Conservation (phyloP, 2,113 vertebrate species). For the Orycteropus afer region DNA sequence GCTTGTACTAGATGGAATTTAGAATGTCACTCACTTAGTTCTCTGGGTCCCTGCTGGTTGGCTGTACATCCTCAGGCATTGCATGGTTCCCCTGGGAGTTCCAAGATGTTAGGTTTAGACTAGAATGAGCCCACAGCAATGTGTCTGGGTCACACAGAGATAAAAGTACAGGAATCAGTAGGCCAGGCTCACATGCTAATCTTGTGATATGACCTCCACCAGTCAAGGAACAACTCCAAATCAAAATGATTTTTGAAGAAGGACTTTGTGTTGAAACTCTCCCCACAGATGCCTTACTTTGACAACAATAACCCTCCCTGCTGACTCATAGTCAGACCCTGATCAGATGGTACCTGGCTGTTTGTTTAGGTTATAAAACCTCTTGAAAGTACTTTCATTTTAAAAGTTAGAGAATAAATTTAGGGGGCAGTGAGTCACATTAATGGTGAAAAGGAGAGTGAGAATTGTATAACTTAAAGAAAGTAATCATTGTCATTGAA, state of each 20-base stretch:
- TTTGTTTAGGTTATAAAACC: background rate
- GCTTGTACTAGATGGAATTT: background rate
- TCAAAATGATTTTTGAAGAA: background rate
- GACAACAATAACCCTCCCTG: background rate
- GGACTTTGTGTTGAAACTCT: background rate
- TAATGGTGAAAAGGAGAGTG: background rate
- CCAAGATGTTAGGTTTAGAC: background rate
- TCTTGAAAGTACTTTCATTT: background rate
- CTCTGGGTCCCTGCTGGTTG: background rate
- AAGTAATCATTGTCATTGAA: background rate
- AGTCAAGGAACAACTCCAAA: background rate
- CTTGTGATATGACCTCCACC: background rate
- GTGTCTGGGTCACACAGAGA: background rate
- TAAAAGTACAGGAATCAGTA: background rate
- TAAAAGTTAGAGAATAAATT: background rate
- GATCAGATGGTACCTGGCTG: background rate
- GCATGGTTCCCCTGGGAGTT: background rate
- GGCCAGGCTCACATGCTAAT: background rate
- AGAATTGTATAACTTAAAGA: background rate
- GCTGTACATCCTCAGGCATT: background rate
- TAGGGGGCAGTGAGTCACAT: background rate
- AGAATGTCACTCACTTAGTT: background rate
- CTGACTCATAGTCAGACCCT: background rate
- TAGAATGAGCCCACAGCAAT: background rate
- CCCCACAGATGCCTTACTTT: background rate